These are phyloP conservation scores for Eonycteris spelaea DNA, from an alignment of 2,113 vertebrate species.

Conservation along the genomic window DNA sequence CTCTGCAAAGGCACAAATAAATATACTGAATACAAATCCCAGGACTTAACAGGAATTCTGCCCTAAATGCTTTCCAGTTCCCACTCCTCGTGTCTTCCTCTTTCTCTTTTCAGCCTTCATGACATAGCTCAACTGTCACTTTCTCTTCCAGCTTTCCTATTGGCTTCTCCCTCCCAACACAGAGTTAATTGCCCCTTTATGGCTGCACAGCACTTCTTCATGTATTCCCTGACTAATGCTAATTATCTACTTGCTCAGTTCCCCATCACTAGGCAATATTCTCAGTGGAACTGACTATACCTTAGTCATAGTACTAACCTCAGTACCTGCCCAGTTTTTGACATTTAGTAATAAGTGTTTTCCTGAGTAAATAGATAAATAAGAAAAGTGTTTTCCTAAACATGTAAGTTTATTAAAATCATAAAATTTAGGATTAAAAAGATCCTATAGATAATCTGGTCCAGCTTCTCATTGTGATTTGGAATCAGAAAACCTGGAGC, in stretches of 20 bases:
- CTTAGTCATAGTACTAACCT: background rate
- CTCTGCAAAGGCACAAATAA: background rate
- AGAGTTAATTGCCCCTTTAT: background rate
- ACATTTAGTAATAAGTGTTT: background rate
- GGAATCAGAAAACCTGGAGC: background rate
- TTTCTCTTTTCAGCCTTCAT: background rate
- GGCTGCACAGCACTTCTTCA: background rate
- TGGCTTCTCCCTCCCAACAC: background rate
- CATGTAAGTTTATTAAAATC: background rate
- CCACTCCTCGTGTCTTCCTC: background rate
- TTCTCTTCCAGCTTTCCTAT: background rate
- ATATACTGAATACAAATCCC: background rate
- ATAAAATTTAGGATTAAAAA: background rate
- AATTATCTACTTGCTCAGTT: background rate
- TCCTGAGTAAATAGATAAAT: background rate
- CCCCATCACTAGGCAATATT: background rate
- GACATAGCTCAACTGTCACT: background rate
- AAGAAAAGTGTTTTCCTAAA: constrained; percentile 11
- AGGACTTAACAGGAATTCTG: background rate
- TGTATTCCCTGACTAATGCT: background rate
- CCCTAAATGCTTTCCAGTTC: background rate
- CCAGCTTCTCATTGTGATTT: background rate
- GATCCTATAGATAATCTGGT: background rate
- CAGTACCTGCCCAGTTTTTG: background rate
- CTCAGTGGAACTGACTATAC: background rate